Base-by-base conservation (phyloP, 2,797 vertebrate genomes). In the Hephaestus fuliginosus region DNA sequence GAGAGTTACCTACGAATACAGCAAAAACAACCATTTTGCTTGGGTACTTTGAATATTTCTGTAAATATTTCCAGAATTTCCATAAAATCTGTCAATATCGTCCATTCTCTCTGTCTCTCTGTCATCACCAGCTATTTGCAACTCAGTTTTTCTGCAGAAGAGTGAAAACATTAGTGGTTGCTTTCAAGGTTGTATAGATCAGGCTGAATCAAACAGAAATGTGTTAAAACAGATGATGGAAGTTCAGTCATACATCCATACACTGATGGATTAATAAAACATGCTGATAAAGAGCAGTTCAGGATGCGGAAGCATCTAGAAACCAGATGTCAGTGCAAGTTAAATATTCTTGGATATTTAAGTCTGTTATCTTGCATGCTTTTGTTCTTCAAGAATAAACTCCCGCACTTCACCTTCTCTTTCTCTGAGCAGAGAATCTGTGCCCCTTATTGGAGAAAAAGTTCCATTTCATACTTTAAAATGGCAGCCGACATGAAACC, bases 211-310 rank as follows among this genome's bases (percentile, higher is more conserved):
- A 33, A 28, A 64, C 36, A 62, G 46, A 68, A 11, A 17, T 67
- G 58, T 81, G 78, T 75, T 70, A 44, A 69, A 57, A 63, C 46
- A 48, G 66, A 41, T 65, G 74, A 84, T 84, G 52, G 53, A 36
- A 60, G 51, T 84, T 78, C 75, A 85, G 77, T 56, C 81, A 36
- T 22, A 46, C 30, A 62, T 66, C 65, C 68, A 67, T 41, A 55
- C 43, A 63, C 48, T 64, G 41, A 58, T 86, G 71, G 20, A 86
- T 78, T 86, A 33, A 75, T 85, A 49, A 79, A 53, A 58, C 20
- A 33, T 70, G 44, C 2, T 72, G 56, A 53, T 33, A 79, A 41
- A 67, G 52, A 66, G 46, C 64, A 25, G 48, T 25, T 41, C 8
- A 58, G 22, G 22, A 4, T 36, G 20, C 15, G 39, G 61, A n/a